phyloP scores from a whole-genome alignment of 2,797 vertebrate genomes.

The Nothura maculosa region DNA sequence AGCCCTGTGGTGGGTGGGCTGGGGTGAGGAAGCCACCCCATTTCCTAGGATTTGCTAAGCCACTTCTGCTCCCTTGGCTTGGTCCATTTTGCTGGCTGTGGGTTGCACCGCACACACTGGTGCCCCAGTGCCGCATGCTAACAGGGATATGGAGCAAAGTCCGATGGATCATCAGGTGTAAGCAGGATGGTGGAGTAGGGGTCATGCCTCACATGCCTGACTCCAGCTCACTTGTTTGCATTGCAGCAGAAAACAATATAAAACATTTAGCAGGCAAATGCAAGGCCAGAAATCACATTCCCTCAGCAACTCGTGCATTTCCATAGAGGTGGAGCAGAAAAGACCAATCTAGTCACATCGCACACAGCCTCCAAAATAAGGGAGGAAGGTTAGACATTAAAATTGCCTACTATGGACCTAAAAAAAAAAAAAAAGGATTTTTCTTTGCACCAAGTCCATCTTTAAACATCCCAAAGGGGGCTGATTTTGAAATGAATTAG shows the following conservation, averaged over 20 bases:
- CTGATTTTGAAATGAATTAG: constrained; percentile 30
- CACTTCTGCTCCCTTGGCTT: not conserved
- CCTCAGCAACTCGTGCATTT: not conserved
- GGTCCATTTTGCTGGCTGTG: not conserved
- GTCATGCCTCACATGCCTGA: not conserved
- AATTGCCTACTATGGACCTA: constrained; percentile 5
- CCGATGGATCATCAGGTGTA: not conserved
- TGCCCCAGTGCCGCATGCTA: rapidly evolving
- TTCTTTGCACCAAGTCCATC: not conserved
- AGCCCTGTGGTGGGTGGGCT: rapidly evolving
- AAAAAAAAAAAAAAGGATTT: no score
- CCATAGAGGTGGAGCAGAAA: not conserved
- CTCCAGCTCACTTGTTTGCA: constrained; percentile 9
- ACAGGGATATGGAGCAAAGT: not conserved
- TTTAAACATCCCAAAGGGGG: constrained; percentile 18
- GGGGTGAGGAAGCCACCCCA: not conserved
- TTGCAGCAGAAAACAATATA: constrained; percentile 12
- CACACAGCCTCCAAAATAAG: not conserved
- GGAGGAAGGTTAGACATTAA: not conserved
- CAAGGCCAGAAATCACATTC: constrained; percentile 3
- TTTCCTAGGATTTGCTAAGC: not conserved
- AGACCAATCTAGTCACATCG: not conserved
- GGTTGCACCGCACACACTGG: not conserved
- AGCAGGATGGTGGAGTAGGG: not conserved
- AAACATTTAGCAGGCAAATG: not conserved